Evolutionary conservation across 2,797 vertebrate genomes (phyloP), one percentile per base, ranked within the genome.

Genomic region (Pogonophryne albipinna): DNA sequence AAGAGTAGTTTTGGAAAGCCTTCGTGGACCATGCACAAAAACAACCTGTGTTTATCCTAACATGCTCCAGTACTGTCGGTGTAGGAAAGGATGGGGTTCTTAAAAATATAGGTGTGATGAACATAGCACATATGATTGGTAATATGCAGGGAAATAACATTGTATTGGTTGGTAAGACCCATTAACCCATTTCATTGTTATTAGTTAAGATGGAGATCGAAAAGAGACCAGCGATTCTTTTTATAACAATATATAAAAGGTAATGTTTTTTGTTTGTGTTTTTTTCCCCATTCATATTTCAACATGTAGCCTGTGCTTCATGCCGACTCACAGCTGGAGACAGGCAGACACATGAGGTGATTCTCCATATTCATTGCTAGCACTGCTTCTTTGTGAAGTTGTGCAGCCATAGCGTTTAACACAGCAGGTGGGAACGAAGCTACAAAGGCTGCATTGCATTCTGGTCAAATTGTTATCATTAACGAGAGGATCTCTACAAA

Each of bases 371-470:
- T 70, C 55, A 74, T 38, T 6, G 7, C 55, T 15, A 12, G 58
- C 20, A 16, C 45, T 41, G 60, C 34, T 46, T 47, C 19, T 51
- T 38, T 42, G 42, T 47, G 31, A 17, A 9, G 19, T 15, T n/a
- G 20, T 34, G 27, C 41, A 53, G 44, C n/a, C 64, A 17, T 19
- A 58, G 69, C 41, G 11, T 63, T 76, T 72, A 57, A 62, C 44
- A 44, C 42, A 20, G 52, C 16, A 71, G 66, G 73, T 74, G 79
- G 55, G 52, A 69, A 71, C 53, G 46, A 61, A 66, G 58, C 53
- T 71, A 50, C 34, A 65, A 65, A 34, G 17, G 42, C 57, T 65
- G 44, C 46, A 51, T 17, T 55, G 14, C 49, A 47, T 45, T 65
- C 44, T 66, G 51, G 56, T 56, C 51, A 47, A 62, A 61, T 19